These are phyloP conservation scores for Achroia grisella DNA, from an alignment of 1,140 invertebrate genomes.

Conservation along the genomic window DNA sequence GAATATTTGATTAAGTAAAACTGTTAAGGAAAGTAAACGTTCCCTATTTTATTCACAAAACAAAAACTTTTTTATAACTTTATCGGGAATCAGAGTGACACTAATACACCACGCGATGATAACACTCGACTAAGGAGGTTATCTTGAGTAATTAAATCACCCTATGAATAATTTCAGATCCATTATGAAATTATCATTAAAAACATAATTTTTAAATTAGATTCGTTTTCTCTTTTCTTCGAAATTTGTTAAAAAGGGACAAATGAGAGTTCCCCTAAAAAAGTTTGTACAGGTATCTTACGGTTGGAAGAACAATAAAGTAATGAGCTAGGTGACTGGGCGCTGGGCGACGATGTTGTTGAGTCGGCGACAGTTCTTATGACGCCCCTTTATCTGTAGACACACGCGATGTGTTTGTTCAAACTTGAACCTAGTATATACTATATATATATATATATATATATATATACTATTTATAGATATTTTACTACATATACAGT, in stretches of 20 bases:
- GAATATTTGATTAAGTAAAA: slow-evolving; percentile 20
- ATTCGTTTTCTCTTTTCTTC: slow-evolving; percentile 15
- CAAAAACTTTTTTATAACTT: slow-evolving; percentile 11
- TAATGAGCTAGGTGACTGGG: slow-evolving; percentile 43
- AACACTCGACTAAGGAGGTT: slow-evolving; percentile 26
- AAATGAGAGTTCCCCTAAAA: background rate
- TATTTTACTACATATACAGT: too few relatives aligned
- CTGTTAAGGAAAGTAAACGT: too few relatives aligned
- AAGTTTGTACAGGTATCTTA: slow-evolving; percentile 27
- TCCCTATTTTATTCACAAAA: slow-evolving; percentile 4
- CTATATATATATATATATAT: too few relatives aligned
- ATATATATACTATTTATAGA: too few relatives aligned
- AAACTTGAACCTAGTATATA: background rate
- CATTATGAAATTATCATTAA: background rate
- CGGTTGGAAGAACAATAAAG: slow-evolving; percentile 52
- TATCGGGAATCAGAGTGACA: slow-evolving; percentile 30
- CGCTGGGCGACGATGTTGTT: slow-evolving; percentile 15
- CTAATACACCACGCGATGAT: slow-evolving; percentile 50
- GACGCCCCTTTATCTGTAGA: slow-evolving; percentile 50
- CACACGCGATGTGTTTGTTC: slow-evolving; percentile 49
- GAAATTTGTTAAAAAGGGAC: background rate
- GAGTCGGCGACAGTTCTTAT: slow-evolving; percentile 43
- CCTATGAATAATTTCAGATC: background rate
- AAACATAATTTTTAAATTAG: slow-evolving; percentile 29
- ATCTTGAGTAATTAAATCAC: slow-evolving; percentile 46